Evolutionary conservation across 2,888 invertebrate genomes (phyloP), one percentile per base, ranked within the genome.

Genomic region (Eristalis pertinax): DNA sequence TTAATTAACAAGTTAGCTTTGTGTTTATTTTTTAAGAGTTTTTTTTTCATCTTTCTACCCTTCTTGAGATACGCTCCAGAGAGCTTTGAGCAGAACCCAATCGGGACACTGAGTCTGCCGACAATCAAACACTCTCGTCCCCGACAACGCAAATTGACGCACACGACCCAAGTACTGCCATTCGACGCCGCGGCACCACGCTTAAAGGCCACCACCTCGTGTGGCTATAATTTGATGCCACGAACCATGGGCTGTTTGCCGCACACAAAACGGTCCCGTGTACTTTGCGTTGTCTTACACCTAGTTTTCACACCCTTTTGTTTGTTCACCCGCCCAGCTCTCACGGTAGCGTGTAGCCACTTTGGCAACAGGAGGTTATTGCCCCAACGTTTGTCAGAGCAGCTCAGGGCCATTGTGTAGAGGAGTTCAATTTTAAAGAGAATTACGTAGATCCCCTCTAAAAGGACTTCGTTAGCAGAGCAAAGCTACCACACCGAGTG

Each of bases 191-290:
- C 13, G 0, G 13, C 38, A 2, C 1, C 32, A 38, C 38, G 38
- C 13, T 38, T 38, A 38, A 38, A 38, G 13, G 3, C 38, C 38
- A 38, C 38, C 38, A 38, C 11, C 32, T 8, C 38, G 38, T 35
- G 35, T 35, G 35, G 69, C 78, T 78, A 82, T 82, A 70, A 86
- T 82, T 82, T 82, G 74, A 86, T 70, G 62, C 56, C 62, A 78
- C 65, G 69, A 69, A 15, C 38, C 56, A 62, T 74, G 65, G 35
- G 68, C 24, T 38, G 26, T 41, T 73, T 62, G 65, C 50, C 65
- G 69, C 77, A 11, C 74, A 24, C 24, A 76, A 75, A 64, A 84
- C 43, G 70, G 75, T 65, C 22, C 72, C 35, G 62, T 70, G 19
- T 24, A 50, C 74, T 5, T 32, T 68, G 65, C 60, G 75, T 82